Percentiles rank a stretch among this genome's conserved stretches.
phyloP scores from a whole-genome alignment of 2,113 vertebrate genomes.

The Platichthys stellatus region DNA sequence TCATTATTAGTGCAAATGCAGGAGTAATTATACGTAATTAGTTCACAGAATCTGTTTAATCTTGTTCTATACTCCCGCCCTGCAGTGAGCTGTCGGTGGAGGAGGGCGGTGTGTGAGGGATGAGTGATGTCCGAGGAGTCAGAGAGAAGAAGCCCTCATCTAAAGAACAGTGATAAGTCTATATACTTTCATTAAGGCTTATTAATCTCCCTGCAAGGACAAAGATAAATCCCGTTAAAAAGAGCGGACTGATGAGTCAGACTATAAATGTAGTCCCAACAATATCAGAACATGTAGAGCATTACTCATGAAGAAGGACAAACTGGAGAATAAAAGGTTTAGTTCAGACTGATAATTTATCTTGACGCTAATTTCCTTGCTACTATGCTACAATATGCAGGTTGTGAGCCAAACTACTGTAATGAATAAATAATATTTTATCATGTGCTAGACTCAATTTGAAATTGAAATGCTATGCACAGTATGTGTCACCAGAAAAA shows the following conservation, averaged over 20 bases:
- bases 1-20: not conserved
- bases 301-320: conserved; percentile 5
- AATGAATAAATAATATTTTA: not conserved
- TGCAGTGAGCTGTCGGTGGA: not conserved
- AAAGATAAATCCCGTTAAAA: conserved; percentile 36
- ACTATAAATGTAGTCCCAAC: not conserved
- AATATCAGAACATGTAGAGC: not conserved
- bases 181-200: conserved; percentile 29
- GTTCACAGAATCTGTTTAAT: not conserved
- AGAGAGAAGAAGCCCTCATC: conserved; percentile 17
- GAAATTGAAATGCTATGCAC: not conserved
- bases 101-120: conserved; percentile 5
- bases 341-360: not conserved
- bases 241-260: conserved; percentile 29
- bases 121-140: not conserved
- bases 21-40: not conserved
- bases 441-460: not conserved
- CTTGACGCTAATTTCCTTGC: not conserved
- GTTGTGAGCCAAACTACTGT: not conserved
- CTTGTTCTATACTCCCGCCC: not conserved
- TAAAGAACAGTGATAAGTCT: conserved; percentile 35
- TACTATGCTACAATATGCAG: not conserved
- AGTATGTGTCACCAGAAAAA: not conserved
- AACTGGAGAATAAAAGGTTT: not conserved
- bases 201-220: conserved; percentile 39